These are phyloP conservation scores for Pterostichus madidus DNA, from an alignment of 2,888 invertebrate species.

Conservation along the genomic window DNA sequence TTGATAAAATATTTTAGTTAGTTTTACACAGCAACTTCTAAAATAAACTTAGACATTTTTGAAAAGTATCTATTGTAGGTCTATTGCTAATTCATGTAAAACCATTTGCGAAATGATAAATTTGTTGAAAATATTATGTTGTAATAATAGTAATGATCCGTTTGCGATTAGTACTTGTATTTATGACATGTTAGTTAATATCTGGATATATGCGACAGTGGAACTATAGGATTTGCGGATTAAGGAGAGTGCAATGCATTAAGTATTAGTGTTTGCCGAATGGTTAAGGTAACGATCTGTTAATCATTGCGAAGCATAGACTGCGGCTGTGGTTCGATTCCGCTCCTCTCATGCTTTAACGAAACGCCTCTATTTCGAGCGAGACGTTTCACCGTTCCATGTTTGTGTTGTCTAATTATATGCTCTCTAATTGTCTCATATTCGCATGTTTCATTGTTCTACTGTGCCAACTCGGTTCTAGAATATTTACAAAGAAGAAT, in stretches of 20 bases:
- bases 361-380: neutral
- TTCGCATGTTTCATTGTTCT: neutral
- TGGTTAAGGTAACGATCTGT: constrained; percentile 32
- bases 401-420: constrained; percentile 16
- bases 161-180: neutral
- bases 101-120: neutral
- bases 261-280: constrained; percentile 26
- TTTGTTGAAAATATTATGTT: constrained; percentile 5
- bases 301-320: constrained; percentile 3
- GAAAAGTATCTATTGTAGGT: too few relatives aligned
- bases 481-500: neutral
- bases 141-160: constrained; percentile 23
- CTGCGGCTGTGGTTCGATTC: constrained; percentile 25
- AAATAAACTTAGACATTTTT: too few relatives aligned
- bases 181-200: constrained; percentile 29
- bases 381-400: neutral
- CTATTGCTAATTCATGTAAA: neutral
- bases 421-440: neutral
- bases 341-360: neutral
- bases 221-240: constrained; percentile 19
- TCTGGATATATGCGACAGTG: neutral
- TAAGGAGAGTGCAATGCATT: constrained; percentile 23
- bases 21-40: too few relatives aligned
- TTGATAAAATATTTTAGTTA: too few relatives aligned
- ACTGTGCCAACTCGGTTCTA: neutral